Percentiles rank a stretch among this genome's conserved stretches.
Evolutionary conservation across 2,113 vertebrate species (phyloP).

Genomic region (Lycocorax pyrrhopterus): DNA sequence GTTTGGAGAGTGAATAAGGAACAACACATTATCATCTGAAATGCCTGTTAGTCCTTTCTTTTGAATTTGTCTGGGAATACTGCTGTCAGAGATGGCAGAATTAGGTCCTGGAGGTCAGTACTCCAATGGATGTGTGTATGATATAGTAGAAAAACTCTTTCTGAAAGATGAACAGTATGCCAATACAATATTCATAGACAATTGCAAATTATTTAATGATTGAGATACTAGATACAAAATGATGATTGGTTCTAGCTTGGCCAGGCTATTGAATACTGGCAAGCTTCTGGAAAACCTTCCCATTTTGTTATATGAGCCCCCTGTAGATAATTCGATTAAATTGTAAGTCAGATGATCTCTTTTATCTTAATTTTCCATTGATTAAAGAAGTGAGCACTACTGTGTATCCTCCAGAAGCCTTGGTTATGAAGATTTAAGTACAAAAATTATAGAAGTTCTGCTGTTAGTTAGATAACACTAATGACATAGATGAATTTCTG

Average conservation of each 20-base stretch:
- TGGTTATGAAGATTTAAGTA: slow-evolving; percentile 31
- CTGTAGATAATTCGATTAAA: slow-evolving; percentile 54
- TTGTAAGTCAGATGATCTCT: slow-evolving; percentile 11
- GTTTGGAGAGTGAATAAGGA: not conserved
- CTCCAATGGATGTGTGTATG: not conserved
- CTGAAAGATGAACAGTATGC: not conserved
- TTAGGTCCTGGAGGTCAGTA: not conserved
- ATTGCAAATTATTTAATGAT: not conserved
- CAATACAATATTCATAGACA: not conserved
- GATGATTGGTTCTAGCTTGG: not conserved
- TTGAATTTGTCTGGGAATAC: not conserved
- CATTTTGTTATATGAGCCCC: not conserved
- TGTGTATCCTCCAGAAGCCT: not conserved
- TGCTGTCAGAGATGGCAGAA: not conserved
- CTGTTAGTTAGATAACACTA: not conserved
- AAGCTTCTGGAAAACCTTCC: not conserved
- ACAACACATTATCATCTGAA: not conserved
- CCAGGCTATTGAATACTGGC: not conserved
- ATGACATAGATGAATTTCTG: not conserved
- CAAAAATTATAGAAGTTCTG: slow-evolving; percentile 26
- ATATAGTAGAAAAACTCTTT: not conserved
- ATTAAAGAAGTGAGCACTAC: not conserved
- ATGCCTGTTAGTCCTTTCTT: not conserved
- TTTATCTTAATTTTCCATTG: slow-evolving; percentile 3
- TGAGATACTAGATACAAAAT: not conserved